These are phyloP conservation scores for Pammene fasciana DNA, from an alignment of 2,888 invertebrate species.

Conservation along the genomic window DNA sequence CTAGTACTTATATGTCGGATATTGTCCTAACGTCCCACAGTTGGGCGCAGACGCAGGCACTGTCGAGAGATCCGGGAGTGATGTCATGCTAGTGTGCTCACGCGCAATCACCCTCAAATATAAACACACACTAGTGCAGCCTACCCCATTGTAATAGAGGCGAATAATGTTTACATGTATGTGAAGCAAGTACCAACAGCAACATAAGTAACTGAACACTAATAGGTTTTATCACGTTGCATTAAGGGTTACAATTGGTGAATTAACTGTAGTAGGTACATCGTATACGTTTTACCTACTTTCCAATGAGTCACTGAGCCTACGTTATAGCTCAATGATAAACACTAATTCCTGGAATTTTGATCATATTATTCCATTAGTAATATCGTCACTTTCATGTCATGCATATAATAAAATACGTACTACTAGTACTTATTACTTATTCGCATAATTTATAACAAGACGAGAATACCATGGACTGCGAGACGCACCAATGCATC, in stretches of 20 bases:
- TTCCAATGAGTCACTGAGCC: slow-evolving; percentile 33
- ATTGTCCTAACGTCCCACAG: not conserved
- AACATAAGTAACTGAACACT: no score
- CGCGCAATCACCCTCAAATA: not conserved
- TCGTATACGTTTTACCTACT: slow-evolving; percentile 13
- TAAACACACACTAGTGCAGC: not conserved
- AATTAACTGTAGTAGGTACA: no score
- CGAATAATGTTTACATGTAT: not conserved
- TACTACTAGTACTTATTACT: no score
- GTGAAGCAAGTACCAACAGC: not conserved
- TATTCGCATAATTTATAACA: not conserved
- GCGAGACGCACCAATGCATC: no score
- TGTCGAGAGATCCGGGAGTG: slow-evolving; percentile 17
- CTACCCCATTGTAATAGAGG: not conserved
- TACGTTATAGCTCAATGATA: not conserved
- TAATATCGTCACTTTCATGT: not conserved
- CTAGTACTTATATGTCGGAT: no score
- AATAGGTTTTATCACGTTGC: no score
- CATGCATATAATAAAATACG: no score
- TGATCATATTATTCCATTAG: slow-evolving; percentile 7
- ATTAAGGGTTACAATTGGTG: not conserved
- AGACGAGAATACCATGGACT: no score
- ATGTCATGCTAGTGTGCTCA: not conserved
- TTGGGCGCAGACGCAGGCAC: not conserved
- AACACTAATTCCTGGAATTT: slow-evolving; percentile 12